Percentiles rank a stretch among this genome's conserved stretches.
phyloP scores from a whole-genome alignment of 2,113 vertebrate species.

The Myanophis thanlyinensis region DNA sequence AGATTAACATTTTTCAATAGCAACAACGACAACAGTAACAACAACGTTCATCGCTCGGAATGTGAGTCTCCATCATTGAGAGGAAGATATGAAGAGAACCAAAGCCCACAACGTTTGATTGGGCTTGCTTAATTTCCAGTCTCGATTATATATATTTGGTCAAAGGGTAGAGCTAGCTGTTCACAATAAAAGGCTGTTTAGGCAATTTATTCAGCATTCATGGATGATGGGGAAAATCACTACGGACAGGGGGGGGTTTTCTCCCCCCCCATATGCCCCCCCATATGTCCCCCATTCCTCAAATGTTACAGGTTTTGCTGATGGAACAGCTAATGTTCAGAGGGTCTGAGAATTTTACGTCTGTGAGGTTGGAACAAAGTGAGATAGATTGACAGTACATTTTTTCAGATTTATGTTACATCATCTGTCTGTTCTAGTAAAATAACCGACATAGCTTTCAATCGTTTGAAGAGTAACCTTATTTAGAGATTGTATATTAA shows the following conservation, averaged over 20 bases:
- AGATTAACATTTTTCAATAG: neutral
- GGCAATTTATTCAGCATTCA: neutral
- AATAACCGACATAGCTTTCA: neutral
- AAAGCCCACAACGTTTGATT: neutral
- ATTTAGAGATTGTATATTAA: neutral
- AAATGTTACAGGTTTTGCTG: neutral
- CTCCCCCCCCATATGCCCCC: neutral
- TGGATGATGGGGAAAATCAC: neutral
- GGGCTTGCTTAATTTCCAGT: neutral
- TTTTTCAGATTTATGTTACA: neutral
- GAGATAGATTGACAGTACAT: neutral
- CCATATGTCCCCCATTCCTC: neutral
- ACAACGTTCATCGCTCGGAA: no score
- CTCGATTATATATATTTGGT: neutral
- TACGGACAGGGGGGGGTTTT: no score
- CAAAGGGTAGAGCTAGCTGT: neutral
- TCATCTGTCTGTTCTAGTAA: neutral
- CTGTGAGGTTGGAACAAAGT: no score
- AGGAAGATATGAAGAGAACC: neutral
- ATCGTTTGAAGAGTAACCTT: neutral
- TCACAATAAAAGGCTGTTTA: neutral
- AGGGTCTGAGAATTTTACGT: neutral
- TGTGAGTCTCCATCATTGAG: neutral
- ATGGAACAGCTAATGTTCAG: neutral
- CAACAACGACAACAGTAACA: no score